These are phyloP conservation scores for Prochilodus magdalenae DNA, from an alignment of 2,113 vertebrate species.

Conservation along the genomic window DNA sequence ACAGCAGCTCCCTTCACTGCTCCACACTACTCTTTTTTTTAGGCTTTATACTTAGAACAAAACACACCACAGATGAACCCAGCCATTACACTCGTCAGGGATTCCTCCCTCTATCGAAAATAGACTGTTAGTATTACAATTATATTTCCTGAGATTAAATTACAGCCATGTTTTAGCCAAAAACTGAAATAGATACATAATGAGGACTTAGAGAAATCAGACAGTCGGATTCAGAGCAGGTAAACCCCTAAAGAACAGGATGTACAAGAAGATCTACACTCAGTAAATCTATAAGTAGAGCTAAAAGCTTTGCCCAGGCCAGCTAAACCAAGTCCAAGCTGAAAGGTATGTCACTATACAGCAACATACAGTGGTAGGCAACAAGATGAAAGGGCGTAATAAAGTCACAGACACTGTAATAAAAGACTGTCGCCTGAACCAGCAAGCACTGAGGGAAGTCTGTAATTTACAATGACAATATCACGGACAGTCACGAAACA, in stretches of 20 bases:
- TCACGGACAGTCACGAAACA: constrained; percentile 61
- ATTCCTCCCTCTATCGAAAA: constrained; percentile 27
- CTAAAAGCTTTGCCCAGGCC: not conserved
- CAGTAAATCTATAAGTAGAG: too few relatives aligned
- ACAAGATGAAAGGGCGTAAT: constrained; percentile 64
- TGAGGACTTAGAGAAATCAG: not conserved
- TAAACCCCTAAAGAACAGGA: not conserved
- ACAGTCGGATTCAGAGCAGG: not conserved
- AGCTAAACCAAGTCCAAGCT: not conserved
- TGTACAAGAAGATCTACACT: not conserved
- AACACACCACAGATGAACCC: constrained; percentile 35
- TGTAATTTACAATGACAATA: constrained; percentile 84
- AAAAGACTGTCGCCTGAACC: constrained; percentile 65
- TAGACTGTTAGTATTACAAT: constrained; percentile 25
- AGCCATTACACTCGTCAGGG: constrained; percentile 24
- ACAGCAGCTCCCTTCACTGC: constrained; percentile 32
- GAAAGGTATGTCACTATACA: constrained; percentile 21
- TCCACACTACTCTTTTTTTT: constrained; percentile 11
- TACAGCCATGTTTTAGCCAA: not conserved
- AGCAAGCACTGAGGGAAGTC: constrained; percentile 72
- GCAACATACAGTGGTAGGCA: constrained; percentile 60
- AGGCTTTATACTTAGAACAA: constrained; percentile 32
- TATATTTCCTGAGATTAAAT: constrained; percentile 33
- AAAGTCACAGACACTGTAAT: constrained; percentile 67
- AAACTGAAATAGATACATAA: not conserved